phyloP scores from a whole-genome alignment of 2,888 invertebrate species.

The Tenodera sinensis region DNA sequence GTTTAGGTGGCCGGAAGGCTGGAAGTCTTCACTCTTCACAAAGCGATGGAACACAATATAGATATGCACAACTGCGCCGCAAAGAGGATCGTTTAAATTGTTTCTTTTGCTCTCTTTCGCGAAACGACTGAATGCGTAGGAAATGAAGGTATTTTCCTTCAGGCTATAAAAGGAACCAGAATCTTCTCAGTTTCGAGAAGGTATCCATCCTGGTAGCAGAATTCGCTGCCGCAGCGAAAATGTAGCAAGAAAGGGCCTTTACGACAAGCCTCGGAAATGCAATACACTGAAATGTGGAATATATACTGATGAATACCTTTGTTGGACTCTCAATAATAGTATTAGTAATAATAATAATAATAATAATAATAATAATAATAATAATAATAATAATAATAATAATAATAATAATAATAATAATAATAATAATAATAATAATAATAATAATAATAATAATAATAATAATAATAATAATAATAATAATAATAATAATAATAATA shows the following conservation, averaged over 20 bases:
- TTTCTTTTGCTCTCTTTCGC: neutral
- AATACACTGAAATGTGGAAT: neutral
- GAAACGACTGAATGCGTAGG: neutral
- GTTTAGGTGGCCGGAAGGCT: neutral
- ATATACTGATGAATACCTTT: neutral
- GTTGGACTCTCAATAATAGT: neutral
- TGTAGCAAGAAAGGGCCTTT: neutral
- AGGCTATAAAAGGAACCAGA: neutral
- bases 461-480: too few relatives aligned
- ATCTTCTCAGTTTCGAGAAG: neutral
- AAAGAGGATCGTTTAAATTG: neutral
- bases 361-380: too few relatives aligned
- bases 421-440: too few relatives aligned
- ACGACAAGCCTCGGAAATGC: neutral
- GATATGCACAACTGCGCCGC: neutral
- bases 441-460: too few relatives aligned
- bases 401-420: too few relatives aligned
- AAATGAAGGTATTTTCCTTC: neutral
- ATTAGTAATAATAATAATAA: too few relatives aligned
- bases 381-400: too few relatives aligned
- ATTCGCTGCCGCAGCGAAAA: neutral
- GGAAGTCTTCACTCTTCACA: neutral
- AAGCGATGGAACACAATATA: neutral
- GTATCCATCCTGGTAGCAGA: neutral
- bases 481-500: too few relatives aligned